Evolutionary conservation across 1,140 invertebrate species (phyloP), one percentile per base, ranked within the genome.

Genomic region (Drosophila pruinosa): DNA sequence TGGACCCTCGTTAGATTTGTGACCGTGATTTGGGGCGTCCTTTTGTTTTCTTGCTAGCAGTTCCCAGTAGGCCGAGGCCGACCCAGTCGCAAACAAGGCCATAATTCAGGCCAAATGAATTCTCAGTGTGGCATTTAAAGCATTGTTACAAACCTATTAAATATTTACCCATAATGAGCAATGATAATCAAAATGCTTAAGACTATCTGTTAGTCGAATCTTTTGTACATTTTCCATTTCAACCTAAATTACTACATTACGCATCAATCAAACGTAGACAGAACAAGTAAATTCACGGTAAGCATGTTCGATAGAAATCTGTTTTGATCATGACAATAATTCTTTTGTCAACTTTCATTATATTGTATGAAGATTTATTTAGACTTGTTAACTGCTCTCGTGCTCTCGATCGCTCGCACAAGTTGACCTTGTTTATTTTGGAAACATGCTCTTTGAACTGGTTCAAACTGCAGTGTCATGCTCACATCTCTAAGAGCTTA

Each of bases 391-490:
- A 52, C 26, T 52, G 17, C 8, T 22, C 24, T 28, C 39, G 17
- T 14, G 17, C 15, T 15, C 24, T 48, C 45, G 24, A 7, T 48
- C 24, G 15, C 28, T 31, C 21, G 4, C 39, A 31, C 2, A 19
- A 6, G 28, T 61, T 63, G 59, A 53, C 59, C 48, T 63, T 63
- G 48, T 53, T 50, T 15, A 17, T n/a, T 21, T 34, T 6, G 12
- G 6, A 4, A 31, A 50, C 12, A 22, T 38, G 24, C 57, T 26
- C 26, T 47, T 54, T 64, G 52, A 71, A 57, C 68, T 71, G 62
- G 68, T 36, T 71, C 68, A 52, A 31, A 41, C 34, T 24, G 36
- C 45, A 61, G 19, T 6, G 43, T 19, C 19, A 19, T 4, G 19
- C 21, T 39, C 45, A 7, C 41, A 67, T 58, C 70, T 72, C 28